Base-by-base conservation (phyloP, 2,888 invertebrate genomes). In the Xylota segnis region DNA sequence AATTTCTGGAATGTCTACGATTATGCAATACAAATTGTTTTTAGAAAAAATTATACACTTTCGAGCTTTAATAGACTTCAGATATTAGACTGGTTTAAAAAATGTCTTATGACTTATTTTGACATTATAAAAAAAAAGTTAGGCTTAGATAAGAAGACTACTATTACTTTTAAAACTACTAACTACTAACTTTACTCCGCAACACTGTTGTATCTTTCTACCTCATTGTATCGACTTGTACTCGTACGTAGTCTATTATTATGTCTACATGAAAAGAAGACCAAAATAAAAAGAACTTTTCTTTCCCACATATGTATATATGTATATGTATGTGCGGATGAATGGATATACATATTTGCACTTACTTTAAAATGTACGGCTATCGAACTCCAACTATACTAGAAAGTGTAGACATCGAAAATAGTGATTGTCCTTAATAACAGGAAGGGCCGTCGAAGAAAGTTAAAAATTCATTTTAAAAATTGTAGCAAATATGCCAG, bases 381-480 rank as follows among this genome's bases (percentile, higher is more conserved):
- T 43, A 14, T 14, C 9, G 10, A 10, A 10, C 23, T 9, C 50
- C 16, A 10, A 10, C 23, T 9, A 23, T 7, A 45, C 45, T 7
- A 9, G 2, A 47, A 18, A 43, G n/a, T 0, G 14, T 10, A 52
- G 14, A 66, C 14, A 3, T 14, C 14, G 56, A 45, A 63, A 54
- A 40, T 10, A 29, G 37, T 45, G 34, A 68, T 59, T 34, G 47
- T 14, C 32, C 59, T 59, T 18, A 76, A 76, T 68, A 68, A 59
- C 40, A 68, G 34, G 58, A 68, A 56, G 23, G 16, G 27, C 43
- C 43, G 14, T 54, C 34, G 43, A 43, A 34, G 43, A 9, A 61
- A 77, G 43, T 79, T 66, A 72, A 79, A 65, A 79, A 79, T 65
- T 79, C 10, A 72, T 72, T 72, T 79, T 5, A 32, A 37, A 56